Evolutionary conservation across 2,113 vertebrate genomes (phyloP).

Genomic region (Onychostruthus taczanowskii): DNA sequence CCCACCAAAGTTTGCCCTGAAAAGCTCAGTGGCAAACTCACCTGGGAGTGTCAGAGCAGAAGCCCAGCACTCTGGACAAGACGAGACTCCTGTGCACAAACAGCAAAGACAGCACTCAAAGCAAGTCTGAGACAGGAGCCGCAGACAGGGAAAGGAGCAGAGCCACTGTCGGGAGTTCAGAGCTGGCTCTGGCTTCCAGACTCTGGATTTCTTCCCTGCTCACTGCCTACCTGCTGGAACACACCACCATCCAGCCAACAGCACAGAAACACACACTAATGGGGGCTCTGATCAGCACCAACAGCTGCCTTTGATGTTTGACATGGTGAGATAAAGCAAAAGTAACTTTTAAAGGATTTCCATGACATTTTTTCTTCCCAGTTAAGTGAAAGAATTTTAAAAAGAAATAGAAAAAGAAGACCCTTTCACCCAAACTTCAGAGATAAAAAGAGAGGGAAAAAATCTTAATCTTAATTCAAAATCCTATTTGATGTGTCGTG

Average conservation of each 20-base stretch:
- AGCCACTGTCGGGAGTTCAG: not conserved
- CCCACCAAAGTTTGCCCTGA: not conserved
- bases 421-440: constrained; percentile 42
- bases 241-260: not conserved
- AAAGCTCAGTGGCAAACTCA: rapidly evolving
- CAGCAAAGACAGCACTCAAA: not conserved
- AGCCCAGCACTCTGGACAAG: not conserved
- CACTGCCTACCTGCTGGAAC: not conserved
- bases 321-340: not conserved
- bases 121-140: not conserved
- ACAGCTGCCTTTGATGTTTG: not conserved
- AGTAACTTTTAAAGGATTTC: not conserved
- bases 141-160: not conserved
- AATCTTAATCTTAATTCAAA: constrained; percentile 84
- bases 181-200: not conserved
- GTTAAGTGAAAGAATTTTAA: not conserved
- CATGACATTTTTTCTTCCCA: not conserved
- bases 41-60: not conserved
- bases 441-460: constrained; percentile 70
- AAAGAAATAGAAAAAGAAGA: not conserved
- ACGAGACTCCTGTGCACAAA: not conserved
- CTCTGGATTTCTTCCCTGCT: not conserved
- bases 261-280: not conserved
- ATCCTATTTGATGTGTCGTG: constrained; percentile 90
- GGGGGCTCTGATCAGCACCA: not conserved